Conservation (phyloP, 2,888 invertebrate genomes). For the Limenitis camilla region DNA sequence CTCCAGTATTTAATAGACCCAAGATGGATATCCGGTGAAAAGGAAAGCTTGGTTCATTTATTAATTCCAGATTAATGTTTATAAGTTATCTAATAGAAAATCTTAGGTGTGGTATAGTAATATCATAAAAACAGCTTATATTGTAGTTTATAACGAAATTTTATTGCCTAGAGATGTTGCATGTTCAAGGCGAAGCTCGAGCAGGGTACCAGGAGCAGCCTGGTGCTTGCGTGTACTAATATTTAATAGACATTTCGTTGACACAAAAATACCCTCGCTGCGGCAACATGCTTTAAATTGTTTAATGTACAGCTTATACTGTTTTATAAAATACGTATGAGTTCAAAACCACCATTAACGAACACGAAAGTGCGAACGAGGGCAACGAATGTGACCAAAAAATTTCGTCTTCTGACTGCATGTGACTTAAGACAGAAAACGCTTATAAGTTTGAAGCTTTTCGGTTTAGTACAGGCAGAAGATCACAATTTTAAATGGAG, state of each 20-base stretch:
- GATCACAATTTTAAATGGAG: too few species aligned
- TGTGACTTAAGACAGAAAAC: too few species aligned
- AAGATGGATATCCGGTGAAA: too few species aligned
- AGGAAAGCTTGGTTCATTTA: not conserved
- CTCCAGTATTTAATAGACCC: too few species aligned
- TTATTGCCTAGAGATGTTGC: slow-evolving; percentile 45
- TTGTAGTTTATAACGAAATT: slow-evolving; percentile 16
- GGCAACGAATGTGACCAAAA: too few species aligned
- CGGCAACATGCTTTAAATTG: slow-evolving; percentile 10
- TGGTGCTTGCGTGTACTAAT: slow-evolving; percentile 51
- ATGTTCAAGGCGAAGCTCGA: slow-evolving; percentile 48
- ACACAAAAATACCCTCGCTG: slow-evolving; percentile 20
- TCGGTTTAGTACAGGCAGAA: too few species aligned
- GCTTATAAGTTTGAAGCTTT: too few species aligned
- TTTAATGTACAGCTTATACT: not conserved
- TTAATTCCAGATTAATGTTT: not conserved
- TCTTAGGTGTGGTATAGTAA: not conserved
- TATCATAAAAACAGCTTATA: not conserved
- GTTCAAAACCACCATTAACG: not conserved
- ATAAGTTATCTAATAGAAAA: not conserved
- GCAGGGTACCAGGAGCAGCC: slow-evolving; percentile 55
- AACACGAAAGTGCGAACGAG: too few species aligned
- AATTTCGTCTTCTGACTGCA: too few species aligned
- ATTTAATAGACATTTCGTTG: slow-evolving; percentile 22
- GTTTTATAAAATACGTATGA: not conserved